phyloP scores from a whole-genome alignment of 2,888 invertebrate genomes.

The Drosophila parthenogenetica region DNA sequence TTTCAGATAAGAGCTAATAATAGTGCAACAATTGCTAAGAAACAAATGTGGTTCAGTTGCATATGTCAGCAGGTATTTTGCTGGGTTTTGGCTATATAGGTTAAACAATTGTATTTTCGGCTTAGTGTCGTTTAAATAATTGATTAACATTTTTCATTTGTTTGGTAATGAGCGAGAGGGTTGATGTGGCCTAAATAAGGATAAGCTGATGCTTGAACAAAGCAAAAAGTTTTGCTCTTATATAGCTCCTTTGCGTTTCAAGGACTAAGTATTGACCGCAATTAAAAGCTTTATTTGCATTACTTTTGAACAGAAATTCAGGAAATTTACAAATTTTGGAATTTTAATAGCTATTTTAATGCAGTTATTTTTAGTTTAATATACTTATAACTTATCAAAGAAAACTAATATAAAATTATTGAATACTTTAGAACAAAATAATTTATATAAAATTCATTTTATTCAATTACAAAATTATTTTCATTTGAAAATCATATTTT shows the following conservation, averaged over 20 bases:
- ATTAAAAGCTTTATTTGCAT: no score
- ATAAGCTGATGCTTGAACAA: neutral
- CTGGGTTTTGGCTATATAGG: neutral
- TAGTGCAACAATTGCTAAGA: neutral
- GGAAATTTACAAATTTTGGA: no score
- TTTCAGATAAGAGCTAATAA: slow-evolving; percentile 22
- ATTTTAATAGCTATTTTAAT: no score
- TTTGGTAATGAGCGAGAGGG: neutral
- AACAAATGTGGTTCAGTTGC: slow-evolving; percentile 5
- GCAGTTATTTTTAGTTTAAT: no score
- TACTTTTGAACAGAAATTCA: no score
- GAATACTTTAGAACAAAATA: neutral
- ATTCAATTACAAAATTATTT: slow-evolving; percentile 7
- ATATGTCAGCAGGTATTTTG: slow-evolving; percentile 7
- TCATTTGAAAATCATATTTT: neutral
- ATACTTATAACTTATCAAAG: no score
- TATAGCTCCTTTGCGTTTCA: no score
- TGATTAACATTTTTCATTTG: neutral
- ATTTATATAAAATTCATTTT: slow-evolving; percentile 5
- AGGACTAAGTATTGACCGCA: no score
- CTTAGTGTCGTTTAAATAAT: neutral
- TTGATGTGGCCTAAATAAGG: no score
- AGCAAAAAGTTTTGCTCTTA: neutral
- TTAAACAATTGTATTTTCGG: slow-evolving; percentile 12
- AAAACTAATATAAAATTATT: no score